Base-by-base conservation (phyloP, 2,797 vertebrate genomes). In the Sebastolobus alascanus region DNA sequence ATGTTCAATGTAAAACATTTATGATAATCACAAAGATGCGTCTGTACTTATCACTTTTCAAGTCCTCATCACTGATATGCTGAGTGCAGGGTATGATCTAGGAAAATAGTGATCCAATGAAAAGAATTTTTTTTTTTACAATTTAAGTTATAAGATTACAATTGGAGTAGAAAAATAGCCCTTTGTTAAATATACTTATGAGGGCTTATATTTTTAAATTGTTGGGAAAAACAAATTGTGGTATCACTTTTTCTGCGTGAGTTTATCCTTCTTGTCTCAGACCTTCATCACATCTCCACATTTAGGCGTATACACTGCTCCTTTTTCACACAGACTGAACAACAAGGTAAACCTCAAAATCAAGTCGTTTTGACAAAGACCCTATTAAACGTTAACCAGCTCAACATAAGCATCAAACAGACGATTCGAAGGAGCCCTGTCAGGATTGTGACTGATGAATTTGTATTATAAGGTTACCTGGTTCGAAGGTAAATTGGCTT, bases 311-410 rank as follows among this genome's bases (percentile, higher is more conserved):
- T 35, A 14, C n/a, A 5, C 8, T 20, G n/a, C 52, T 25, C 27
- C 68, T 50, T 74, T 65, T 59, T 66, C 46, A n/a, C 55, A 18
- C 33, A 60, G 16, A 40, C 27, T 66, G 54, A 59, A 40, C 1
- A 37, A 67, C 29, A 73, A 73, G 43, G 73, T 60, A 75, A 72
- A 83, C 35, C 11, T 33, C 6, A 75, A 22, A 22, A 66, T 77
- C 79, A 84, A 85, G 64, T 37, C 8, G n/a, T 64, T 69, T 76
- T 46, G 54, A 88, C 84, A 82, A 85, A 83, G 50, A 63, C 38
- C 52, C 22, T 33, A 22, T 75, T 75, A 80, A 89, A 83, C 4
- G 18, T 88, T 89, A 81, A 87, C 85, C 13, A 69, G 65, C 54
- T 58, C 22, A 56, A 46, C 20, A 38, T 29, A 33, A 60, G 54